These are phyloP conservation scores for Protobothrops flavoviridis DNA, from an alignment of 2,113 vertebrate genomes.

Conservation along the genomic window DNA sequence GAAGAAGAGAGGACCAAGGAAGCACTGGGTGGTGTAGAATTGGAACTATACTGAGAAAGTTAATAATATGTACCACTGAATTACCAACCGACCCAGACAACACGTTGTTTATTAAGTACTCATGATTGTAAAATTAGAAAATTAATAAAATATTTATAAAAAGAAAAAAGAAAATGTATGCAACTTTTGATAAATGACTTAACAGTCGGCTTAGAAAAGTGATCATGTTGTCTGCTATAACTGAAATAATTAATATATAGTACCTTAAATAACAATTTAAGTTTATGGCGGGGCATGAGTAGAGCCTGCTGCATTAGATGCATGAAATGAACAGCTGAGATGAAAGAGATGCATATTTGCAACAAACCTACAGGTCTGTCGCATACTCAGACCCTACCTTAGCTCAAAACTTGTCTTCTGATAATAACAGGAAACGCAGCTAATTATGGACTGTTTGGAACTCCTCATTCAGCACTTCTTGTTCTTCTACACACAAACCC, in stretches of 20 bases:
- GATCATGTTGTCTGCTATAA: not conserved
- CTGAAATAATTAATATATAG: not conserved
- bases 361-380: not conserved
- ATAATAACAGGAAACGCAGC: not conserved
- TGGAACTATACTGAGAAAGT: too few relatives aligned
- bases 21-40: too few relatives aligned
- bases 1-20: too few relatives aligned
- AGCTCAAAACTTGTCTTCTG: not conserved
- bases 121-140: too few relatives aligned
- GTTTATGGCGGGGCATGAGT: not conserved
- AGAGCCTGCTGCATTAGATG: not conserved
- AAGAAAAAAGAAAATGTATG: not conserved
- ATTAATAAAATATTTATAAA: too few relatives aligned
- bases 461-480: not conserved
- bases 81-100: too few relatives aligned
- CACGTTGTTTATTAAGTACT: too few relatives aligned
- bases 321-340: not conserved
- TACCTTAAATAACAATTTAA: not conserved
- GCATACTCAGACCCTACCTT: not conserved
- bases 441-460: not conserved
- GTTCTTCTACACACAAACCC: not conserved
- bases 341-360: not conserved
- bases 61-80: too few relatives aligned
- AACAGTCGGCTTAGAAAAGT: not conserved
- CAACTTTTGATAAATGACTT: constrained; percentile 14